phyloP scores from a whole-genome alignment of 2,797 vertebrate genomes.

The Dicrostonyx torquatus region DNA sequence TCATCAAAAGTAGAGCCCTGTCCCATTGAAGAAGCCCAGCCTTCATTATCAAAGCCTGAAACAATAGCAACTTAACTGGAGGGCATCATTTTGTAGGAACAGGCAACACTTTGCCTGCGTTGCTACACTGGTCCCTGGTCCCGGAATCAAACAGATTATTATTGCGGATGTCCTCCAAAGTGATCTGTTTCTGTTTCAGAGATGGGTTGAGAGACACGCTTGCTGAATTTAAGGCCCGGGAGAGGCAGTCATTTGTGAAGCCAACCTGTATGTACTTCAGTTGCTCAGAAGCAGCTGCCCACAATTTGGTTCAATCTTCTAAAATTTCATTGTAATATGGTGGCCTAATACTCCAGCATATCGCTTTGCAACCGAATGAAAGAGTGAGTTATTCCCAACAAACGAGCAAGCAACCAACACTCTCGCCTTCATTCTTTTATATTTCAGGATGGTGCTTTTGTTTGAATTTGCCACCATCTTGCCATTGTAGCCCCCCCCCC shows the following conservation, averaged over 20 bases:
- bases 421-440: conserved; percentile 74
- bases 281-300: neutral
- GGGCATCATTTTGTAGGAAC: conserved; percentile 67
- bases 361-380: conserved; percentile 10
- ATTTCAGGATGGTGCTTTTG: conserved; percentile 80
- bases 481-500: conserved; percentile 70
- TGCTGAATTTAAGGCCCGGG: neutral
- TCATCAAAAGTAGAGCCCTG: conserved; percentile 85
- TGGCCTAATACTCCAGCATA: conserved; percentile 21
- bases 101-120: conserved; percentile 88
- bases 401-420: neutral
- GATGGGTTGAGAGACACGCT: conserved; percentile 1
- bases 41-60: conserved; percentile 85
- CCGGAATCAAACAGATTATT: conserved; percentile 51
- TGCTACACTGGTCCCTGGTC: conserved; percentile 86
- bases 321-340: conserved; percentile 51
- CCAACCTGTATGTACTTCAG: neutral
- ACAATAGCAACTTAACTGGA: conserved; percentile 72
- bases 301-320: conserved; percentile 12
- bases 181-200: conserved; percentile 62
- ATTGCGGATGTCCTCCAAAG: conserved; percentile 84
- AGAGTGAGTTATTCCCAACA: conserved; percentile 28
- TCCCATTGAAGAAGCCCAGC: conserved; percentile 84
- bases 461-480: conserved; percentile 81
- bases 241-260: conserved; percentile 22